phyloP scores from a whole-genome alignment of 2,113 vertebrate genomes.

The Echinops telfairi region DNA sequence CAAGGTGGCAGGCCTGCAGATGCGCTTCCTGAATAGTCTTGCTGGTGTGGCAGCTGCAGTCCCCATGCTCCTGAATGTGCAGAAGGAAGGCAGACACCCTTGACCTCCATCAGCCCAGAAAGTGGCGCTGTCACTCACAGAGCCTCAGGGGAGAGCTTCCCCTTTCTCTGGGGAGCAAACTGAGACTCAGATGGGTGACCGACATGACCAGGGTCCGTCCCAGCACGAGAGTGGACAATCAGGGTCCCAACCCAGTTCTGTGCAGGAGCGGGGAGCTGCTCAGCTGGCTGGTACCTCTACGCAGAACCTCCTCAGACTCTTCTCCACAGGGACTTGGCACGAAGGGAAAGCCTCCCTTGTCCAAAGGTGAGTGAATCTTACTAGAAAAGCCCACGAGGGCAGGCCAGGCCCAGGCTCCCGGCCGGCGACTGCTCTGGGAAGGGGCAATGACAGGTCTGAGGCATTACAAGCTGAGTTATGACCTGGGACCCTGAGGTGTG shows the following conservation, averaged over 20 bases:
- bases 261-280: background rate
- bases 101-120: background rate
- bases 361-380: background rate
- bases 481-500: background rate
- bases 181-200: slow-evolving; percentile 31
- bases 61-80: rapidly evolving
- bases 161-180: background rate
- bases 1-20: background rate
- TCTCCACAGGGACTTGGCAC: background rate
- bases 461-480: background rate
- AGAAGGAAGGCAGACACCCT: background rate
- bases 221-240: background rate
- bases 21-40: background rate
- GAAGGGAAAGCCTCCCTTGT: background rate
- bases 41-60: rapidly evolving
- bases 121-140: rapidly evolving
- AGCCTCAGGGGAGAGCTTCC: background rate
- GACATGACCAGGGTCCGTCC: background rate
- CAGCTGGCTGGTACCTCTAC: background rate
- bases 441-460: background rate
- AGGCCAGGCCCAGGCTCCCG: background rate
- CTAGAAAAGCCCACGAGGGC: background rate
- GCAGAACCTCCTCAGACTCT: background rate
- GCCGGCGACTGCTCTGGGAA: too few relatives aligned
- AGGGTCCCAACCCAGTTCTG: background rate